Evolutionary conservation across 2,797 vertebrate genomes (phyloP).

Genomic region (Epinephelus coioides): DNA sequence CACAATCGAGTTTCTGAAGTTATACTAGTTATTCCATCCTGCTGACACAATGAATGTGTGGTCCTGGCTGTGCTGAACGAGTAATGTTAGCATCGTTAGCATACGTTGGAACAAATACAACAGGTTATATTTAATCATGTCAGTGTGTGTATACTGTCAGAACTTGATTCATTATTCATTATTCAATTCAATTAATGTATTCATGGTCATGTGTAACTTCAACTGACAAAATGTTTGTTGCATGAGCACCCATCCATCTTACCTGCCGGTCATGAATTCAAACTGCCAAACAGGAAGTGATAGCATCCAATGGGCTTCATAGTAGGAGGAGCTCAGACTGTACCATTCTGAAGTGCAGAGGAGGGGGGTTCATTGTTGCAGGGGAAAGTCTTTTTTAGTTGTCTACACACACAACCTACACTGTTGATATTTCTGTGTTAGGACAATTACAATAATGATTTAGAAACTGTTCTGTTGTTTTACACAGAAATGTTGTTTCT

Average conservation of each 20-base stretch:
- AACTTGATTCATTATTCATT: background rate
- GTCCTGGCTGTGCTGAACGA: background rate
- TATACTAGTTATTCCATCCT: background rate
- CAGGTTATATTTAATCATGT: background rate
- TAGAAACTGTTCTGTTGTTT: background rate
- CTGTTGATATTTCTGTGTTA: background rate
- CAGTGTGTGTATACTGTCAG: background rate
- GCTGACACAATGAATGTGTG: background rate
- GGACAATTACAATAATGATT: background rate
- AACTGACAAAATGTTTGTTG: conserved; percentile 2
- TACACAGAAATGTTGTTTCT: too few relatives aligned
- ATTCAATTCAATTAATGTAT: background rate
- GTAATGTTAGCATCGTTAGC: too few relatives aligned
- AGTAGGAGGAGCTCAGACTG: background rate
- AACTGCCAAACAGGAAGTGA: background rate
- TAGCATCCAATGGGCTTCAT: background rate
- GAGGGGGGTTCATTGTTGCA: background rate
- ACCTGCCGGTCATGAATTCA: background rate
- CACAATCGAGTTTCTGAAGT: background rate
- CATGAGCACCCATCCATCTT: background rate
- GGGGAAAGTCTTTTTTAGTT: background rate
- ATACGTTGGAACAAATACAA: too few relatives aligned
- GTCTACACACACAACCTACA: background rate
- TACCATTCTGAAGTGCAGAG: background rate
- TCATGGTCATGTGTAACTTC: background rate